Evolutionary conservation across 2,113 vertebrate genomes (phyloP), one percentile per base, ranked within the genome.

Genomic region (Hydropotes inermis): DNA sequence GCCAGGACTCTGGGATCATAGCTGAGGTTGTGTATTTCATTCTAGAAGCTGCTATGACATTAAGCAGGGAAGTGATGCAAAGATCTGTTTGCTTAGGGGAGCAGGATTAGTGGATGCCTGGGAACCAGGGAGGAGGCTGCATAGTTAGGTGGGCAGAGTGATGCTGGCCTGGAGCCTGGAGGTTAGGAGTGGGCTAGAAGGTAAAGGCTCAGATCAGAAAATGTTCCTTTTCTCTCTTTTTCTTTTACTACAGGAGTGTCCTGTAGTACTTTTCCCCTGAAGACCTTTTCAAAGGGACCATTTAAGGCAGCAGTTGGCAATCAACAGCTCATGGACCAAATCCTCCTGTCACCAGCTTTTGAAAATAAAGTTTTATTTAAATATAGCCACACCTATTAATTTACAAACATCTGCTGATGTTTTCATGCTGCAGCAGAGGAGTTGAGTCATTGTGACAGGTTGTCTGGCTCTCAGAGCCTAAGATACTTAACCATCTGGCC

Each of bases 371-470:
- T 36, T 88, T 92, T 43, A 33, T 76, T 58, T 54, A 58, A 2
- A 39, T 4, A 4, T 5, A 50, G 36, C 58, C 57, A 27, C 0
- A 1, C 5, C 27, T 6, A 2, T 8, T 45, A 1, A 11, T 52
- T 14, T 33, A 3, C 27, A 5, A 7, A 7, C 30, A 28, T 2
- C 47, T 28, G 7, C 0, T 14, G 55, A 50, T 30, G 28, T 25
- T 3, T 47, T 30, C 28, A 5, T 16, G 54, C 23, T 1, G 2
- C 1, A 10, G 52, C 21, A 1, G 27, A 30, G 0, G 43, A 45
- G 19, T 8, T 9, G 11, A 6, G 81, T 3, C 0, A 11, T 28
- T 0, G 13, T 6, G 0, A 0, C 57, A 12, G 79, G 8, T 1
- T 2, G 12, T 8, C 1, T 0, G 27, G 57, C 87, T 55, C 0